phyloP scores from a whole-genome alignment of 2,113 vertebrate genomes.

The Dipodomys ordii region DNA sequence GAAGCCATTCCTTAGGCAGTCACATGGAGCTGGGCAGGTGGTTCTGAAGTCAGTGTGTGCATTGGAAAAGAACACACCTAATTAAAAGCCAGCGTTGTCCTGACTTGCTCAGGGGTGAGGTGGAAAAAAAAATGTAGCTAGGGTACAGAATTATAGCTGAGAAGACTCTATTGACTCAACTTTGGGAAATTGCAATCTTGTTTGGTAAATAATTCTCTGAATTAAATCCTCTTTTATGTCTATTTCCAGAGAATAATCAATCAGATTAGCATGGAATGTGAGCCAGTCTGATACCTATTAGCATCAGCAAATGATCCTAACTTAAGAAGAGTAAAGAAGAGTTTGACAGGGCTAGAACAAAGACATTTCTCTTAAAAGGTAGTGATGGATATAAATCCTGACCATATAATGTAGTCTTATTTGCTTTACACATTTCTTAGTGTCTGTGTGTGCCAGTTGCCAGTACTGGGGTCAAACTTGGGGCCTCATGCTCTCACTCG shows the following conservation, averaged over 20 bases:
- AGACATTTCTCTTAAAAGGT: not conserved
- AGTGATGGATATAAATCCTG: not conserved
- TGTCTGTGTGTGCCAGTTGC: too few relatives aligned
- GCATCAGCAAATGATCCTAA: not conserved
- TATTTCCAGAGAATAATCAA: not conserved
- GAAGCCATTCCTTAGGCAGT: not conserved
- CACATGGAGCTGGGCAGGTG: not conserved
- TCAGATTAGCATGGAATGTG: not conserved
- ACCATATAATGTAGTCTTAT: not conserved
- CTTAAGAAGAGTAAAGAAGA: constrained; percentile 9
- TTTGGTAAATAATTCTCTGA: constrained; percentile 29
- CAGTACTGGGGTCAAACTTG: too few relatives aligned
- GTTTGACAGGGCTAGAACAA: not conserved
- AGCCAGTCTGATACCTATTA: not conserved
- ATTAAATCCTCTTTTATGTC: not conserved
- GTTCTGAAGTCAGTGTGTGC: not conserved
- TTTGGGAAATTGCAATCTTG: constrained; percentile 9
- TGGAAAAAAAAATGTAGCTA: not conserved
- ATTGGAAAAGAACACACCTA: not conserved
- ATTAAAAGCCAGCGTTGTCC: not conserved
- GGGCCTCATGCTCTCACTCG: too few relatives aligned
- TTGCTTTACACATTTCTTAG: not conserved
- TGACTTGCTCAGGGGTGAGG: constrained; percentile 14
- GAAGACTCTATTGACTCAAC: not conserved
- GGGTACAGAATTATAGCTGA: not conserved